Base-by-base conservation (phyloP, 2,113 vertebrate species). In the Dromas ardeola region DNA sequence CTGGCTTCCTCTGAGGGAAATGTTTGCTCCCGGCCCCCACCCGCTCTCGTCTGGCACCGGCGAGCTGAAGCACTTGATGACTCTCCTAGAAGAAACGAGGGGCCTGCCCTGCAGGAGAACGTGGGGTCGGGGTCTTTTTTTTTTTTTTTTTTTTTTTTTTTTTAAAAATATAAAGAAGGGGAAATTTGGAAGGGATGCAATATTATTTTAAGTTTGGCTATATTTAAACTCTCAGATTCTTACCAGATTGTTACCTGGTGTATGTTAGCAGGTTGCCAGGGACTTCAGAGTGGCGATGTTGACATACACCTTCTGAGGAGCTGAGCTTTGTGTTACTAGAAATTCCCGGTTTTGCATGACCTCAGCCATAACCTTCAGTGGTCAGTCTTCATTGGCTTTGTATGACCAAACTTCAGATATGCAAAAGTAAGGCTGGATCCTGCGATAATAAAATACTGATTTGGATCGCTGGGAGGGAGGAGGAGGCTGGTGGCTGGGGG, bases 161-260 rank as follows among this genome's bases (percentile, higher is more conserved):
- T 71, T 47, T 70, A 45, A n/a, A n/a, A n/a, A 8, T 34, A 50
- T 71, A n/a, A 80, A 81, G 45, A 63, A 93, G 62, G 49, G 52
- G 59, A 70, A 62, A 91, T 81, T 71, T 90, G 87, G 73, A 91
- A 91, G 32, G 4, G 6, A 69, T 25, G 29, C 59, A 63, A 21
- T 53, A 73, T 92, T 94, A 55, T 82, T 91, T 86, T 50, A 65
- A 85, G 70, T 67, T 58, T 66, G 76, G 20, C 72, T 93, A 9
- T 88, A 50, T 95, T 91, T 92, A 81, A 83, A 67, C 49, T 47
- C 53, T 58, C 66, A 36, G 50, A 65, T 84, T 77, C 86, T 49
- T 86, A 80, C 20, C 81, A 88, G 83, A 25, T 93, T 90, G 40
- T 84, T 90, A 93, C 81, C 83, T 92, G 74, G 74, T 82, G 43